Evolutionary conservation across 2,113 vertebrate species (phyloP).

Genomic region (Mesembrinibis cayennensis): DNA sequence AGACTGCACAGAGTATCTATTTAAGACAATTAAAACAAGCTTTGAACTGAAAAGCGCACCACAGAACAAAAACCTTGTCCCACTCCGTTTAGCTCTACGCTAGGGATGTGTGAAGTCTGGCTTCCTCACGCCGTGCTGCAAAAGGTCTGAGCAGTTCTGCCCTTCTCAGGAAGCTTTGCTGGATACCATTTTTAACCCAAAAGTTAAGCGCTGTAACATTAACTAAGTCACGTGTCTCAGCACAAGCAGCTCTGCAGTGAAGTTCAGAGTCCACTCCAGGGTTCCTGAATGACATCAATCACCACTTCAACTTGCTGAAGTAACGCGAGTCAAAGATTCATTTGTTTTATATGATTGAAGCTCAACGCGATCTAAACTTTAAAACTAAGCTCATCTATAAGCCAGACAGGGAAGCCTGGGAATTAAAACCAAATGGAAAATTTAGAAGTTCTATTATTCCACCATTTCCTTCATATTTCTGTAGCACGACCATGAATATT

Average conservation of each 20-base stretch:
- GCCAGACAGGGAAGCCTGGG: background rate
- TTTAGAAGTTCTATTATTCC: background rate
- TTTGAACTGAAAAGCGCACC: background rate
- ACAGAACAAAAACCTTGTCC: background rate
- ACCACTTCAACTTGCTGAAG: background rate
- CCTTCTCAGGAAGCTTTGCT: background rate
- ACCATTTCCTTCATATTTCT: background rate
- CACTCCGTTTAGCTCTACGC: fast-evolving
- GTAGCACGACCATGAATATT: background rate
- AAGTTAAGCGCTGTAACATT: background rate
- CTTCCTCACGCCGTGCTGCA: fast-evolving
- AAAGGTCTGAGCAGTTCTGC: background rate
- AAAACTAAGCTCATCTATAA: background rate
- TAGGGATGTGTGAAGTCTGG: fast-evolving
- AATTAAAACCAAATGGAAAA: background rate
- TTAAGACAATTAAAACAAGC: background rate
- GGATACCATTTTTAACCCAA: background rate
- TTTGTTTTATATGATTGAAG: background rate
- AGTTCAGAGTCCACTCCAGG: background rate
- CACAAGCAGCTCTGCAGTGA: background rate
- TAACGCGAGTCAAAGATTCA: background rate
- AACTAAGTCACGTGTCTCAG: background rate
- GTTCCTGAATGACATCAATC: background rate
- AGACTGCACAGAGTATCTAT: background rate
- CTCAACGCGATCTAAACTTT: fast-evolving